Conservation (phyloP, 1,140 invertebrate genomes). For the Lucilia sericata region DNA sequence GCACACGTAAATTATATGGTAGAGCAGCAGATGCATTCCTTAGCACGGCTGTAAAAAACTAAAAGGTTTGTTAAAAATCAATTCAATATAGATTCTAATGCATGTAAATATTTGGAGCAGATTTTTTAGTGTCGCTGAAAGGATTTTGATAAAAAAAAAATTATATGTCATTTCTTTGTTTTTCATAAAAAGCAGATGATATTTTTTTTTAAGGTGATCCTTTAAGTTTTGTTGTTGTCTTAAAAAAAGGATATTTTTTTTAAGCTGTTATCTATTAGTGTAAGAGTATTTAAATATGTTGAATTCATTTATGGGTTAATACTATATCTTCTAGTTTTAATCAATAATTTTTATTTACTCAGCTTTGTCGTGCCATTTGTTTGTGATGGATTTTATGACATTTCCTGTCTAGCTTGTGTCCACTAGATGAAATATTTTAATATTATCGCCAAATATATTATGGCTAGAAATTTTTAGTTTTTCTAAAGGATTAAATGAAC, state of each 20-base stretch:
- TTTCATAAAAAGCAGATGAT: constrained; percentile 22
- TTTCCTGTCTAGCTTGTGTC: not conserved
- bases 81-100: constrained; percentile 31
- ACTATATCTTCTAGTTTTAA: too few species aligned
- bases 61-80: constrained; percentile 19
- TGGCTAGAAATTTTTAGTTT: too few species aligned
- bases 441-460: too few species aligned
- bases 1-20: not conserved
- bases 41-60: not conserved
- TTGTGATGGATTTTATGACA: not conserved
- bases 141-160: constrained; percentile 19
- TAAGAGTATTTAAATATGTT: too few species aligned
- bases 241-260: constrained; percentile 1
- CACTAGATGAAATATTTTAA: too few species aligned
- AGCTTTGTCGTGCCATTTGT: not conserved
- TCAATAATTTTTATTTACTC: constrained; percentile 2
- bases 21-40: constrained; percentile 37
- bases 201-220: constrained; percentile 23
- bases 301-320: too few species aligned
- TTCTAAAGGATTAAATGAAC: too few species aligned
- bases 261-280: constrained; percentile 12
- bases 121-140: not conserved
- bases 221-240: not conserved
- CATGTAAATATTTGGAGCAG: constrained; percentile 43
- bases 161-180: constrained; percentile 25